Conservation (phyloP, 2,797 vertebrate species). For the Mormyrops attenuatus region DNA sequence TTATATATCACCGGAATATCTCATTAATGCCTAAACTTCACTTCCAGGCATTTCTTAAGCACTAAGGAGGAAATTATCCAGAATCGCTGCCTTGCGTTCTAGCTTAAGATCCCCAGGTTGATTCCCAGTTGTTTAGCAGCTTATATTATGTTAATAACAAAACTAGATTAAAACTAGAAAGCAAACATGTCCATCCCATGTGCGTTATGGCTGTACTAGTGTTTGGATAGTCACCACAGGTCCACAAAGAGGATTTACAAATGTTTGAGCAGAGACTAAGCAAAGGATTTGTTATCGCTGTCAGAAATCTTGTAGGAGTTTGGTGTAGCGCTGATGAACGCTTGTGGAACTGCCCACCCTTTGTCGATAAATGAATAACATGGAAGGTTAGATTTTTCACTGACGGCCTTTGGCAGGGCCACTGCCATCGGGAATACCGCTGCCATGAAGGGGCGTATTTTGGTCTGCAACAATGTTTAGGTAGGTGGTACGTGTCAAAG, state of each 20-base stretch:
- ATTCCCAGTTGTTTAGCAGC: not conserved
- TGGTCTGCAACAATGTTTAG: not conserved
- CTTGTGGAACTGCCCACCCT: not conserved
- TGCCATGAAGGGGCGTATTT: not conserved
- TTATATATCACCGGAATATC: not conserved
- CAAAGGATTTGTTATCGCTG: not conserved
- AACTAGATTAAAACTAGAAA: conserved; percentile 1
- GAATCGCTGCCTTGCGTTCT: not conserved
- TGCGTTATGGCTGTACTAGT: not conserved
- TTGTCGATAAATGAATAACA: not conserved
- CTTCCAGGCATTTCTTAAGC: not conserved
- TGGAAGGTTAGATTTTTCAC: not conserved
- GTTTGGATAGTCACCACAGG: not conserved
- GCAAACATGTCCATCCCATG: not conserved
- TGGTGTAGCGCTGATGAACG: not conserved
- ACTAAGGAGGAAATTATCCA: not conserved
- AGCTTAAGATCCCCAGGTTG: not conserved
- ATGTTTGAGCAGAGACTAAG: not conserved
- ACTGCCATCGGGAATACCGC: not conserved
- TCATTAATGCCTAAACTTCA: not conserved
- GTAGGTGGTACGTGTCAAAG: not conserved
- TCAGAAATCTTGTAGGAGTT: not conserved
- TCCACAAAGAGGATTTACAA: not conserved
- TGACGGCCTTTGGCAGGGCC: not conserved
- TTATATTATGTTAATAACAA: not conserved